Evolutionary conservation across 2,888 invertebrate species (phyloP).

Genomic region (Tachina grossa): DNA sequence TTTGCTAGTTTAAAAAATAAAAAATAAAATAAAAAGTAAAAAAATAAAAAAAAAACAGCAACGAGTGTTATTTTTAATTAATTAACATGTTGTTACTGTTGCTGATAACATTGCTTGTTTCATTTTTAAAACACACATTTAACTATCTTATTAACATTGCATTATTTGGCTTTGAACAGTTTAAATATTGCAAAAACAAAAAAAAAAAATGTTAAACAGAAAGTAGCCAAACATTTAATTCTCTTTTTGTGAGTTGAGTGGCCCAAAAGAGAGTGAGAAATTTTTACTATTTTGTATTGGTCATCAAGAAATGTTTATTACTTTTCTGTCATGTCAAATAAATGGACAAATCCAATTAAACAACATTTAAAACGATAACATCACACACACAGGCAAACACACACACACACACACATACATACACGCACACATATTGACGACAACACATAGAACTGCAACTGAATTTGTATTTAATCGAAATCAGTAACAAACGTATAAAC

Average conservation of each 20-base stretch:
- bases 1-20: not conserved
- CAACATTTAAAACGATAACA: slow-evolving; percentile 61
- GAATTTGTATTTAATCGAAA: not conserved
- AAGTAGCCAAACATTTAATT: not conserved
- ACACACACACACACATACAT: not conserved
- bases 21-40: no score
- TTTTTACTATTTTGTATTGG: slow-evolving; percentile 20
- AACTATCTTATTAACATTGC: slow-evolving; percentile 45
- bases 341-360: slow-evolving; percentile 70
- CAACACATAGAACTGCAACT: no score
- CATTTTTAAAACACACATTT: slow-evolving; percentile 32
- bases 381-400: slow-evolving; percentile 4
- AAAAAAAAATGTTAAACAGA: not conserved
- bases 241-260: not conserved
- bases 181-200: not conserved
- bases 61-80: slow-evolving; percentile 27
- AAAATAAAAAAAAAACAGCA: not conserved
- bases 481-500: not conserved
- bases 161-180: slow-evolving; percentile 35
- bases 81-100: slow-evolving; percentile 38
- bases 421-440: not conserved
- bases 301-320: slow-evolving; percentile 46
- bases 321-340: slow-evolving; percentile 60
- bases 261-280: not conserved
- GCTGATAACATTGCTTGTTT: not conserved